Base-by-base conservation (phyloP, 23 tunicate genomes). In the Ascidia mentula region DNA sequence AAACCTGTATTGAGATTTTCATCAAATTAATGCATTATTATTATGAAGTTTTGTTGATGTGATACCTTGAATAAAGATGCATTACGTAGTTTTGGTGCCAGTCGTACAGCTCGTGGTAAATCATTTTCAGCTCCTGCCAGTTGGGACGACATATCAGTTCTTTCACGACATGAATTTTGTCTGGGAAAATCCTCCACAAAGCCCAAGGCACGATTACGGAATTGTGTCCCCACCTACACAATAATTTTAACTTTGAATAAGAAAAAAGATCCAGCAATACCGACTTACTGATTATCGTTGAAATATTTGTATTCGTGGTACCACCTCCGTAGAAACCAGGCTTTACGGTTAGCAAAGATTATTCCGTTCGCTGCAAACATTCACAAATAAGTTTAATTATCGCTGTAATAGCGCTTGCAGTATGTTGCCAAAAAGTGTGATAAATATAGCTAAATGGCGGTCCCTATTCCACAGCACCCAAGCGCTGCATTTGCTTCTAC, bases 11-110 rank as follows among this genome's bases (percentile, higher is more conserved):
- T n/a, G n/a, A n/a, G n/a, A n/a, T n/a, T n/a, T n/a, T n/a, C n/a
- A n/a, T n/a, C n/a, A n/a, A n/a, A n/a, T n/a, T n/a, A n/a, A n/a
- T n/a, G n/a, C n/a, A n/a, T n/a, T n/a, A n/a, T n/a, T n/a, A n/a
- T n/a, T n/a, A n/a, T n/a, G n/a, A n/a, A n/a, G n/a, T n/a, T n/a
- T n/a, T n/a, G n/a, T n/a, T n/a, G n/a, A n/a, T n/a, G n/a, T n/a
- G n/a, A n/a, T n/a, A 53, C 65, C 65, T 53, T 53, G 65, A 53
- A 53, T 53, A 53, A n/a, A n/a, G 65, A 53, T 53, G 65, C 13
- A 53, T 5, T 53, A 53, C 13, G 24, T 53, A 53, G 65, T 53
- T 53, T 26, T 53, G 7, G 1, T 53, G 22, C 65, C 65, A 53
- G 12, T 53, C 24, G 65, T 53, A 53, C 24, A 26, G 22, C 28